A percentile compares a stretch with the other conserved stretches of the same genome.
Conservation (phyloP, 2,888 invertebrate genomes). For the Cryptophagus acutangulus region DNA sequence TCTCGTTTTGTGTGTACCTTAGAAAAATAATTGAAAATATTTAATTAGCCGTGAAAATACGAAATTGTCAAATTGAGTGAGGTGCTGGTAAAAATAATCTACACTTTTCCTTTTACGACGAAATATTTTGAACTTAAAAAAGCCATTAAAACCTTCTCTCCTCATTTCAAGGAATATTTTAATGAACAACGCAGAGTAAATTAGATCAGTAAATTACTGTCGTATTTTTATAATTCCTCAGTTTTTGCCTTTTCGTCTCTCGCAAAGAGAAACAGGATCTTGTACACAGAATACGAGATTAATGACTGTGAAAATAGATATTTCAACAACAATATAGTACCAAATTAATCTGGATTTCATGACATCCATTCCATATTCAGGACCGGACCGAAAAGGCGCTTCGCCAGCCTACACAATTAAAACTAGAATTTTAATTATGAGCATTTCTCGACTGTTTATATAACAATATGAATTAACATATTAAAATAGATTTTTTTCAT, state of each 20-base stretch:
- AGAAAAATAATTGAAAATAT: too few species aligned
- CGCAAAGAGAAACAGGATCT: not conserved
- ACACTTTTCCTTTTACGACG: too few species aligned
- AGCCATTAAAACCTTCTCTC: conserved; percentile 14
- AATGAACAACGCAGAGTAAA: conserved; percentile 22
- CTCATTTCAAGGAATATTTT: conserved; percentile 19
- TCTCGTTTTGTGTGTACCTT: too few species aligned
- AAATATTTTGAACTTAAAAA: conserved; percentile 13
- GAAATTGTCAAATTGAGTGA: too few species aligned
- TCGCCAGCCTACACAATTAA: too few species aligned
- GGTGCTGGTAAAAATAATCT: too few species aligned
- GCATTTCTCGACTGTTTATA: too few species aligned
- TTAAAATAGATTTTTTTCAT: too few species aligned
- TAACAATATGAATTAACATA: too few species aligned
- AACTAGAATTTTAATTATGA: too few species aligned
- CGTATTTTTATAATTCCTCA: conserved; percentile 15
- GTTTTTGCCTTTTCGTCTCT: conserved; percentile 15
- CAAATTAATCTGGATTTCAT: conserved; percentile 22
- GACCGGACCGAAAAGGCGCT: conserved; percentile 10
- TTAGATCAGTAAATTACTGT: conserved; percentile 22
- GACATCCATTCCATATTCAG: conserved; percentile 19
- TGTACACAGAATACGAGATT: conserved; percentile 21
- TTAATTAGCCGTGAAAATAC: too few species aligned
- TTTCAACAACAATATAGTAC: conserved; percentile 26
- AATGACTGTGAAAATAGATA: conserved; percentile 29